Base-by-base conservation (phyloP, 2,797 vertebrate genomes). In the Propithecus deckenii region DNA sequence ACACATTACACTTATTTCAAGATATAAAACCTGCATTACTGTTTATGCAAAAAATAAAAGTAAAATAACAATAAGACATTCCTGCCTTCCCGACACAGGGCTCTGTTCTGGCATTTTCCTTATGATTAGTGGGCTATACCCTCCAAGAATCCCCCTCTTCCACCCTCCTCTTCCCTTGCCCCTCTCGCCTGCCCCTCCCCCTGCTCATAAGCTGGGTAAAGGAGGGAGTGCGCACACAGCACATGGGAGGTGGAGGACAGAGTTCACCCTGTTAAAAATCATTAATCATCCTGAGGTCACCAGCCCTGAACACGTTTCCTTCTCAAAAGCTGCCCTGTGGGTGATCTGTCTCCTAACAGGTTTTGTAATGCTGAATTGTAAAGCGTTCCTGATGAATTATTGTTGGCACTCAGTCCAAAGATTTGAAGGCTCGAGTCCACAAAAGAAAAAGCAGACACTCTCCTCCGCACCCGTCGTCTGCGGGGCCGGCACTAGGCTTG, bases 351-450 rank as follows among this genome's bases (percentile, higher is more conserved):
- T 98, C 98, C 97, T 98, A 97, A 98, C 98, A 98, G 97, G 97
- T 97, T 98, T 97, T 98, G 97, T 98, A 98, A 99, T 98, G 98
- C 97, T 97, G 97, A 98, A 97, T 94, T 98, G 98, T 98, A 98
- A 98, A 98, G 98, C 46, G 0, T 98, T 99, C 98, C 98, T 99
- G 99, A 99, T 99, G 98, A 99, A 99, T 99, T 98, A 98, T 65
- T 98, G 99, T 98, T 99, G 98, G 99, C 98, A 98, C 98, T 97
- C 97, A 96, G 98, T 98, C 98, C 97, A 98, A 98, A 99, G 98
- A 86, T 98, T 98, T 99, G 98, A 98, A 99, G 99, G 98, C 98
- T 97, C 67, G 83, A 98, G 98, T 97, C 98, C 98, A 89, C 88
- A 97, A 98, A 99, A 99, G 98, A 98, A 98, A 98, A 99, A 98